These are phyloP conservation scores for Pocota personata DNA, from an alignment of 2,888 invertebrate species.

Conservation along the genomic window DNA sequence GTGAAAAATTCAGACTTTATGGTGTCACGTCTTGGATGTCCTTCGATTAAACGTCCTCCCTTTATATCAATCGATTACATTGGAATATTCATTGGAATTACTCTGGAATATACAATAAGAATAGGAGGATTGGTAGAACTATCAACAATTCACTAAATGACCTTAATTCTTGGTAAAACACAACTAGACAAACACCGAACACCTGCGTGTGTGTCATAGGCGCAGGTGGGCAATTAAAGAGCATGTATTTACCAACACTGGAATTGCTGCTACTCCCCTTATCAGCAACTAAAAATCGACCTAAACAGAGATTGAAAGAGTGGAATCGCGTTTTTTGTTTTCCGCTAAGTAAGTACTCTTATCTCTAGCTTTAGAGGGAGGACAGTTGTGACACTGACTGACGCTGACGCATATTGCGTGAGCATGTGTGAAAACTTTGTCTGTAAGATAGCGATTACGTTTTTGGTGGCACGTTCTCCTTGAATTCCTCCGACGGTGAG, in stretches of 20 bases:
- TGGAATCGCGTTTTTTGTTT: neutral
- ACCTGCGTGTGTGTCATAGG: slow-evolving; percentile 49
- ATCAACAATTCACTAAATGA: neutral
- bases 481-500: neutral
- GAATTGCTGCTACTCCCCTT: neutral
- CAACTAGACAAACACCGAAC: slow-evolving; percentile 18
- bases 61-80: neutral
- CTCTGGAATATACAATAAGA: neutral
- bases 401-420: neutral
- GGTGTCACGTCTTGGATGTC: neutral
- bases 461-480: neutral
- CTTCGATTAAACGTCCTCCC: neutral
- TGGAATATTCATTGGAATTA: neutral
- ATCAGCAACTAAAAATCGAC: slow-evolving; percentile 2
- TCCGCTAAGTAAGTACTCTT: neutral
- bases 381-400: neutral
- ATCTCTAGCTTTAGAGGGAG: neutral
- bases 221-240: slow-evolving; percentile 20
- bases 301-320: neutral
- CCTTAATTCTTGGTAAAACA: neutral
- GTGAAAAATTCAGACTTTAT: slow-evolving; percentile 17
- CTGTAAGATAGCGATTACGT: neutral
- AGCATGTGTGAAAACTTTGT: neutral
- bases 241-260: neutral
- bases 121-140: neutral